Evolutionary conservation across 2,113 vertebrate genomes (phyloP), one percentile per base, ranked within the genome.

Genomic region (Megaceryle torquata): DNA sequence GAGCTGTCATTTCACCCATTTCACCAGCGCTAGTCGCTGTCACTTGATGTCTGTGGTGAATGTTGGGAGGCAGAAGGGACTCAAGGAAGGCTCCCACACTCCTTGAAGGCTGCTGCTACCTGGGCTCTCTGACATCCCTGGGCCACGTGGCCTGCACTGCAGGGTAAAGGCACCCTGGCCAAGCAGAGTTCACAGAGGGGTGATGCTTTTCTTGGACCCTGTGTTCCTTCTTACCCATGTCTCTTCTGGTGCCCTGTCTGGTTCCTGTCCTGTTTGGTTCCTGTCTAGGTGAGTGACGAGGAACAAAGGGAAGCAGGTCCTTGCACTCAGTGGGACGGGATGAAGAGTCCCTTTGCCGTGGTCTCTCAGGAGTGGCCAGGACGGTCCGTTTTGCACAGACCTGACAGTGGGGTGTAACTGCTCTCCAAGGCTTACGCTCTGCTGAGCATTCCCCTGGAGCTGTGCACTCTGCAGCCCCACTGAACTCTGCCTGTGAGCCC

Each of bases 221-320:
- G 0, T 54, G 54, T 79, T 90, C 71, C 56, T 75, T 28, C 57
- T 91, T 79, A 77, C 51, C 26, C 39, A 2, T 89, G 82, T 93
- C 61, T 95, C 57, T 48, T 81, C 77, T 94, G 85, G 35, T 95
- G 80, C 95, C 69, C 64, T 83, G 24, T 94, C 60, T 80, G 50
- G 28, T 80, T 82, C 41, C 60, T 89, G 81, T 94, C 69, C 81
- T 56, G 13, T 88, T 64, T 37, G 50, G 24, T 89, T 93, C 29
- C 64, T 91, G 65, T 44, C 46, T 56, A 41, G 6, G 5, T 64
- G 69, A 78, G 65, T 35, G 48, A 35, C 46, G 57, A 88, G 68
- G 59, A 68, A 29, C 28, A 1, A 24, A 79, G 37, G 31, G 79
- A 69, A 57, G 8, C 6, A 5, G 37, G 31, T 67, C 61, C 81